Conservation (phyloP, 1,140 invertebrate species). For the Drosophila serrata region DNA sequence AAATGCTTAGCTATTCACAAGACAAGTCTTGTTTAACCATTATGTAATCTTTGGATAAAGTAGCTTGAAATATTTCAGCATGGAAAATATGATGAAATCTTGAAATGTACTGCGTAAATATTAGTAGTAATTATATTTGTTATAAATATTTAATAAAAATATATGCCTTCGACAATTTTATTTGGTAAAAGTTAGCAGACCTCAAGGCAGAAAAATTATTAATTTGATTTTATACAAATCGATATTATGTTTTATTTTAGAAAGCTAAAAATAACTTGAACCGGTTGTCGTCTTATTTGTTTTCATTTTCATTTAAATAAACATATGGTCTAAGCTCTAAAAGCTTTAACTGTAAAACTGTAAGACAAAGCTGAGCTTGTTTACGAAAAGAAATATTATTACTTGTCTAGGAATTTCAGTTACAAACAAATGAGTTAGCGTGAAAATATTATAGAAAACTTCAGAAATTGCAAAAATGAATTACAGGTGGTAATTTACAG, state of each 20-base stretch:
- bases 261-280: background rate
- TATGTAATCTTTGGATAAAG: background rate
- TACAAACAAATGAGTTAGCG: background rate
- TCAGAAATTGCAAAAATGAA: background rate
- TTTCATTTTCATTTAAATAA: background rate
- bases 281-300: background rate
- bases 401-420: background rate
- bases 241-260: too few relatives aligned
- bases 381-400: background rate
- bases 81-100: too few relatives aligned
- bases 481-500: background rate
- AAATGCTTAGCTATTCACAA: background rate
- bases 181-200: background rate
- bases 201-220: background rate
- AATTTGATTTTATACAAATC: background rate
- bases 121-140: background rate
- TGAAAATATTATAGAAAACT: background rate
- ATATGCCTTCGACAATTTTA: background rate
- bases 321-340: background rate
- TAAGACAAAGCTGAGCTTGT: background rate
- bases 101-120: too few relatives aligned
- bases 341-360: background rate
- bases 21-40: too few relatives aligned
- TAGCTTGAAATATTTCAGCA: background rate
- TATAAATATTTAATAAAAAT: background rate